phyloP scores from a whole-genome alignment of 2,113 vertebrate genomes.

The Lycaon pictus region DNA sequence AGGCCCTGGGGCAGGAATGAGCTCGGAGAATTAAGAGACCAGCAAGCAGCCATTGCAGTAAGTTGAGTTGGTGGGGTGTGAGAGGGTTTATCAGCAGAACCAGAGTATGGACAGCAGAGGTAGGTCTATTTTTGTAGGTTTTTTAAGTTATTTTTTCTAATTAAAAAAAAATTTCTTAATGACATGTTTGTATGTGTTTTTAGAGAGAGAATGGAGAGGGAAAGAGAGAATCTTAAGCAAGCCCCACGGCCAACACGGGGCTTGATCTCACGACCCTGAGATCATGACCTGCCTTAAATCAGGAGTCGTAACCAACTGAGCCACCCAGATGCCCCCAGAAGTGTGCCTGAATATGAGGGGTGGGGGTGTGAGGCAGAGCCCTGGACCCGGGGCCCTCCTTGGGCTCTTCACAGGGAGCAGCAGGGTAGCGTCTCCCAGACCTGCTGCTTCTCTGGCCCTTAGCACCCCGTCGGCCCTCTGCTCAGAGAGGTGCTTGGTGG shows the following conservation, averaged over 20 bases:
- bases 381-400: not conserved
- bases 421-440: not conserved
- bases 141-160: not conserved
- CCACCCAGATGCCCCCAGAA: not conserved
- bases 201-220: not conserved
- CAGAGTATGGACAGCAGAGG: not conserved
- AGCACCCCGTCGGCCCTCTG: rapidly evolving
- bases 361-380: not conserved
- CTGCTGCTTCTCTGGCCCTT: not conserved
- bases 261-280: no score
- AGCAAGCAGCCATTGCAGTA: not conserved
- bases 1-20: not conserved
- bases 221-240: no score
- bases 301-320: not conserved
- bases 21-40: not conserved
- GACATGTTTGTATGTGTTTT: no score
- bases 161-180: no score
- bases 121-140: not conserved
- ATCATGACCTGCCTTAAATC: no score
- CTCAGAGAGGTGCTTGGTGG: not conserved
- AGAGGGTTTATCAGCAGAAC: not conserved
- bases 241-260: no score
- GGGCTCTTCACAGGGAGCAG: not conserved
- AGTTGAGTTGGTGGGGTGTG: not conserved
- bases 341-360: no score